Conservation (phyloP, 2,797 vertebrate genomes). For the Gymnocypris eckloni region DNA sequence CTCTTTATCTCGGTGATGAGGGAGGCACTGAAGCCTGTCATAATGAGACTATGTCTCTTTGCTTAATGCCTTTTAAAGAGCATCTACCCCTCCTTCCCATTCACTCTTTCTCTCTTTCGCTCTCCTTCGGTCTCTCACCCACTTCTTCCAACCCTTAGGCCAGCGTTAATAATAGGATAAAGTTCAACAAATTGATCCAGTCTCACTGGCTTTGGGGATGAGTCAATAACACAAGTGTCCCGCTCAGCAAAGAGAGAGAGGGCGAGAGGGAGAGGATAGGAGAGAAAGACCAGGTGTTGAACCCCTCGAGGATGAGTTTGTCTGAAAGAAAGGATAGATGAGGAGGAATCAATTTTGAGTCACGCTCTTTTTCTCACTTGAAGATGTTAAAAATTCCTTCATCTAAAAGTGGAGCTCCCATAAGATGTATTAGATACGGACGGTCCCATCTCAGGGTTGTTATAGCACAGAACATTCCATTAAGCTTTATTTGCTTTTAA, state of each 20-base stretch:
- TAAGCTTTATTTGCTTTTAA: background rate
- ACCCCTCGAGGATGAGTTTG: constrained; percentile 48
- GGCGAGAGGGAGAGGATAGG: background rate
- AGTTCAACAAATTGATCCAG: constrained; percentile 79
- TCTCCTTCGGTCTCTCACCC: constrained; percentile 49
- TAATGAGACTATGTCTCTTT: constrained; percentile 62
- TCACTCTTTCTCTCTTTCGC: constrained; percentile 14
- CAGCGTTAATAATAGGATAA: constrained; percentile 81
- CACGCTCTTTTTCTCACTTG: constrained; percentile 43
- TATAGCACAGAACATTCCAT: background rate
- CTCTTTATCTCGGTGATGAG: constrained; percentile 58
- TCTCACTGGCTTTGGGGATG: constrained; percentile 63
- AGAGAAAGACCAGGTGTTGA: constrained; percentile 40
- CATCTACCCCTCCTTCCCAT: constrained; percentile 43
- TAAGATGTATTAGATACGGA: constrained; percentile 23
- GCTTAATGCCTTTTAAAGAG: constrained; percentile 62
- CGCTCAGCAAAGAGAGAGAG: background rate
- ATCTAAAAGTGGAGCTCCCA: constrained; percentile 37
- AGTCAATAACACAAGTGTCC: constrained; percentile 45
- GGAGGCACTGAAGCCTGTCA: constrained; percentile 63
- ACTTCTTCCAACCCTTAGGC: constrained; percentile 68
- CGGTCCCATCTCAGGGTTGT: background rate
- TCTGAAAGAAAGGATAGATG: constrained; percentile 23
- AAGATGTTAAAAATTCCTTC: constrained; percentile 35
- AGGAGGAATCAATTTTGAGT: constrained; percentile 42